Percentiles rank a stretch among this genome's conserved stretches.
These are phyloP conservation scores for Acanthosoma haemorrhoidale DNA, from an alignment of 2,888 invertebrate genomes.

Conservation along the genomic window DNA sequence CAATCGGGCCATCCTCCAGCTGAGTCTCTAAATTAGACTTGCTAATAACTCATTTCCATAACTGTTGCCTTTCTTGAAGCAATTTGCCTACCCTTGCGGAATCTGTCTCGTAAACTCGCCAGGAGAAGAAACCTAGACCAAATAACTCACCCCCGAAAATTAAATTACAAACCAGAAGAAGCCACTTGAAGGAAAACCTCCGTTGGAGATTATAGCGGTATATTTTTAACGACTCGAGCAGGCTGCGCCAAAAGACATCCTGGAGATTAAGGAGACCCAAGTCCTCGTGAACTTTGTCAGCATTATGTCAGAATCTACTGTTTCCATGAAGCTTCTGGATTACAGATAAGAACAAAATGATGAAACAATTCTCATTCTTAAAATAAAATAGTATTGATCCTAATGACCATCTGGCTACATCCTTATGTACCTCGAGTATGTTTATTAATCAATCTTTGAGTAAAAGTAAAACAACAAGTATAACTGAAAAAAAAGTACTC, in stretches of 20 bases:
- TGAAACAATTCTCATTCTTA: too few species aligned
- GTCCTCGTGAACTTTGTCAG: too few species aligned
- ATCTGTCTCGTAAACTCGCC: background rate
- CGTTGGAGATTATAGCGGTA: background rate
- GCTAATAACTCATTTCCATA: slow-evolving; percentile 25
- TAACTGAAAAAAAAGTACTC: too few species aligned
- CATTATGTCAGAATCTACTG: too few species aligned
- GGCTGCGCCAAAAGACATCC: background rate
- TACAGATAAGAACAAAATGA: too few species aligned
- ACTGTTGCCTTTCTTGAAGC: slow-evolving; percentile 22
- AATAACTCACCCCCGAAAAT: slow-evolving; percentile 3
- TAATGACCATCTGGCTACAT: too few species aligned
- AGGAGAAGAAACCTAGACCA: slow-evolving; percentile 1
- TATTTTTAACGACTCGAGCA: background rate
- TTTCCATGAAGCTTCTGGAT: too few species aligned
- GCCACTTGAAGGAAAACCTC: background rate
- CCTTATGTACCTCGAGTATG: too few species aligned
- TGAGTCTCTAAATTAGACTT: slow-evolving; percentile 27
- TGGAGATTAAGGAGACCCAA: background rate
- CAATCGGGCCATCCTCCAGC: slow-evolving; percentile 5
- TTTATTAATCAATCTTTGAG: too few species aligned
- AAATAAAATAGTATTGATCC: too few species aligned
- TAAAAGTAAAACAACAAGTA: too few species aligned
- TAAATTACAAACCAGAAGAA: background rate
- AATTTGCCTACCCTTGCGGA: background rate